A percentile compares a stretch with the other conserved stretches of the same genome.
phyloP scores from a whole-genome alignment of 2,888 invertebrate genomes.

The Cephus pygmeus region DNA sequence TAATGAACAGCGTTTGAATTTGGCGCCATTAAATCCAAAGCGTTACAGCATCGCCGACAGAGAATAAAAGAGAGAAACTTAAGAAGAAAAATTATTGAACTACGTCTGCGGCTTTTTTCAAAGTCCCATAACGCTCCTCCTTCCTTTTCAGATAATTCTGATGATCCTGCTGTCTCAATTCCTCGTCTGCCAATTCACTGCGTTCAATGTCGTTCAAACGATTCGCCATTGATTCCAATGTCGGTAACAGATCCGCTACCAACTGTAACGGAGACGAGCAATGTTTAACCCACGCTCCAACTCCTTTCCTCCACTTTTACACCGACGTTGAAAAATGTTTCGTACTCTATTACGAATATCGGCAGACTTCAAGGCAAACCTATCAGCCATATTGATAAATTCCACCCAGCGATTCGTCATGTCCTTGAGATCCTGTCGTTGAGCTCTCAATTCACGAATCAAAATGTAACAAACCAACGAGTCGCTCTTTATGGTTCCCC shows the following conservation, averaged over 20 bases:
- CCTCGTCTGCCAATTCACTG: neutral
- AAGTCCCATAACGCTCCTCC: constrained; percentile 23
- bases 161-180: neutral
- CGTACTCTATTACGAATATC: constrained; percentile 30
- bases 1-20: neutral
- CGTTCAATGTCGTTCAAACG: neutral
- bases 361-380: constrained; percentile 12
- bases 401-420: constrained; percentile 22
- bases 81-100: neutral
- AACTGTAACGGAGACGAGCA: neutral
- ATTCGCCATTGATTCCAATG: constrained; percentile 23
- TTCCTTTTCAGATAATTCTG: constrained; percentile 18
- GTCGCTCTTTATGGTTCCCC: constrained; percentile 25
- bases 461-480: constrained; percentile 33
- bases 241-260: constrained; percentile 20
- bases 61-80: neutral
- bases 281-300: neutral
- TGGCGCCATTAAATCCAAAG: neutral
- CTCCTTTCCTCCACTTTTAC: neutral
- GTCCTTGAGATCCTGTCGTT: constrained; percentile 28
- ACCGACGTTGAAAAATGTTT: neutral
- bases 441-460: constrained; percentile 33
- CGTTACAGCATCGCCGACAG: neutral
- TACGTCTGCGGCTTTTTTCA: constrained; percentile 30
- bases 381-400: constrained; percentile 19